phyloP scores from a whole-genome alignment of 2,888 invertebrate genomes.

The Drosophila percnosoma region DNA sequence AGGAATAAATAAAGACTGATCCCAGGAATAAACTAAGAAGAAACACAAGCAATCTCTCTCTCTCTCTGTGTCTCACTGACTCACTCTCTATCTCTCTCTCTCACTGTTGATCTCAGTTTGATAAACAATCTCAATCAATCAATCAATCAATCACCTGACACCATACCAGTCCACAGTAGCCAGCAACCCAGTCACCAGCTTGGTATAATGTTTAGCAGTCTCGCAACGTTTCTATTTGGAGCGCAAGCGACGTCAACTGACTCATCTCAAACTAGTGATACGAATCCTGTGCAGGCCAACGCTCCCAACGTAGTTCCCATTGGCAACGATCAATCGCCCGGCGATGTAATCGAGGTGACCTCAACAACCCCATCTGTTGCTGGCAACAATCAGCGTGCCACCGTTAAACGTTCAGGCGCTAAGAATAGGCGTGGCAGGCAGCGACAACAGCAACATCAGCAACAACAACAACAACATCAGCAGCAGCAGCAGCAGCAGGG shows the following conservation, averaged over 20 bases:
- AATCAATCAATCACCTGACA: conserved; percentile 19
- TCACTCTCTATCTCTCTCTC: conserved; percentile 5
- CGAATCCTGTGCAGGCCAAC: conserved; percentile 55
- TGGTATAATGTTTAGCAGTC: conserved; percentile 87
- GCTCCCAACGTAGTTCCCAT: conserved; percentile 31
- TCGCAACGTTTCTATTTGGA: conserved; percentile 87
- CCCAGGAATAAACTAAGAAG: conserved; percentile 34
- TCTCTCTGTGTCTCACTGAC: conserved; percentile 1
- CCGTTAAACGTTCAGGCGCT: conserved; percentile 28
- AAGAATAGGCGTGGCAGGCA: conserved; percentile 57
- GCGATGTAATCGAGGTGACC: conserved; percentile 80
- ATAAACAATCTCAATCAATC: conserved; percentile 59
- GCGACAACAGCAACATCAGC: conserved; percentile 41
- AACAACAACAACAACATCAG: conserved; percentile 30
- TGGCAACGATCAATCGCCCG: conserved; percentile 50
- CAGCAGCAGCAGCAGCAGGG: conserved; percentile 41
- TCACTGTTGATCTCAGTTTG: conserved; percentile 62
- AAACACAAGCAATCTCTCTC: conserved; percentile 66
- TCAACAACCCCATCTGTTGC: conserved; percentile 82
- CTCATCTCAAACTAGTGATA: conserved; percentile 49
- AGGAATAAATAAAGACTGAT: conserved; percentile 25
- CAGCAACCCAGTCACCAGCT: conserved; percentile 26
- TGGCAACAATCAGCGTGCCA: conserved; percentile 56
- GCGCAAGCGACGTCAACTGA: conserved; percentile 79
- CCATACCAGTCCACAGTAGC: conserved; percentile 8